Base-by-base conservation (phyloP, 2,888 invertebrate species). In the Agrypnus murinus region DNA sequence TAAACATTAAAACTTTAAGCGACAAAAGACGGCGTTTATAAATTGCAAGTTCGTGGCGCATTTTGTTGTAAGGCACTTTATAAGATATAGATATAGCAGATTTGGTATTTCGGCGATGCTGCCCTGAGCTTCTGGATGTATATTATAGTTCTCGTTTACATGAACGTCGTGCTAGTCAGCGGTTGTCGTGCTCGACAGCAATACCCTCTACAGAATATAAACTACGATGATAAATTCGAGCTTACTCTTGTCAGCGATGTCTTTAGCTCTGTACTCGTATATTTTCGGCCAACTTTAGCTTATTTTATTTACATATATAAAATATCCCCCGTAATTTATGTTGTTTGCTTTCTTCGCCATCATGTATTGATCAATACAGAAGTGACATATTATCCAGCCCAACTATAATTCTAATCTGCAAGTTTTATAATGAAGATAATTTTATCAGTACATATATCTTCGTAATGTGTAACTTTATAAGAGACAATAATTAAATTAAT, bases 191-290 rank as follows among this genome's bases (percentile, higher is more conserved):
- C 69, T 69, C 64, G 57, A 65, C 58, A 59, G 65, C 60, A 64
- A 59, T 69, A 69, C 65, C 58, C 59, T 36, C 25, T 64, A 48
- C 59, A 60, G 69, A 69, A 69, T 65, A 65, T 65, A 69, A 69
- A 69, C 65, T 69, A 65, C 69, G 65, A 69, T 69, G 69, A 69
- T 69, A 69, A 69, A 69, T 69, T 69, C 65, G 10, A 50, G 58
- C 65, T 69, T 64, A 64, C 38, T 69, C 65, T 59, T 69, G 69
- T 69, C 69, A 64, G 69, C 53, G 53, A 65, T 45, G 65, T 65
- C 57, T 66, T 58, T 66, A 34, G 59, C 48, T 59, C 48, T 66
- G 66, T 38, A 59, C 48, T 58, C 66, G 48, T 66, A 59, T 58
- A 59, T 59, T 48, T 65, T 66, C 46, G 43, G 40, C 25, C 50